Evolutionary conservation across 2,797 vertebrate species (phyloP), one percentile per base, ranked within the genome.

Genomic region (Molossus molossus): DNA sequence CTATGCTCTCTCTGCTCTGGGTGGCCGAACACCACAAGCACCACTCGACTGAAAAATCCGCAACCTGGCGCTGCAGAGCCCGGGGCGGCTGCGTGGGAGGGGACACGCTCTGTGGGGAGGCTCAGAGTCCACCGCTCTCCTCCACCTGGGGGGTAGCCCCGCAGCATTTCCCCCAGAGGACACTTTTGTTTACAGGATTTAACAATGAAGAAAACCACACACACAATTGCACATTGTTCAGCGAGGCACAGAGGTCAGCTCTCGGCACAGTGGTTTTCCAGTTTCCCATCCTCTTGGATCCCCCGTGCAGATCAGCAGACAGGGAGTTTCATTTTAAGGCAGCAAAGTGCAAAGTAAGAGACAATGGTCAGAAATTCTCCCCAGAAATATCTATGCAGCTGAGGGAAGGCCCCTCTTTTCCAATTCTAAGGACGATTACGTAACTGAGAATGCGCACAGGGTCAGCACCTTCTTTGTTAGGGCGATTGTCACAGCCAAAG

Each of bases 161-260:
- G 57, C 86, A 80, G 58, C 65, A 62, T 48, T 23, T 48, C 20
- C 14, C 29, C 57, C 67, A 11, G 85, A 65, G 87, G 77, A 92
- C 73, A 88, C 69, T 87, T 92, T 75, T 95, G 93, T 94, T 94
- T 81, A 93, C n/a, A 93, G 94, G 37, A 94, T 85, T 94, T 83
- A 85, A 90, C 72, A 96, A 69, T 70, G 64, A 55, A 94, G 73
- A 62, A 75, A 73, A n/a, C 21, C 10, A 8, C 48, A 4, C 7
- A 55, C 91, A 91, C 57, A 95, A 86, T 45, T 18, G 27, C 3
- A 13, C 80, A 90, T 75, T 94, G 90, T 90, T 93, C 11, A 33
- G n/a, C 12, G 7, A 0, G 0, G 50, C 48, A 18, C 60, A 57
- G 73, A 94, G 97, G 91, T 90, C 84, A 70, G 72, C 79, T 85